Base-by-base conservation (phyloP, 2,888 invertebrate species). In the Pomacea canaliculata region DNA sequence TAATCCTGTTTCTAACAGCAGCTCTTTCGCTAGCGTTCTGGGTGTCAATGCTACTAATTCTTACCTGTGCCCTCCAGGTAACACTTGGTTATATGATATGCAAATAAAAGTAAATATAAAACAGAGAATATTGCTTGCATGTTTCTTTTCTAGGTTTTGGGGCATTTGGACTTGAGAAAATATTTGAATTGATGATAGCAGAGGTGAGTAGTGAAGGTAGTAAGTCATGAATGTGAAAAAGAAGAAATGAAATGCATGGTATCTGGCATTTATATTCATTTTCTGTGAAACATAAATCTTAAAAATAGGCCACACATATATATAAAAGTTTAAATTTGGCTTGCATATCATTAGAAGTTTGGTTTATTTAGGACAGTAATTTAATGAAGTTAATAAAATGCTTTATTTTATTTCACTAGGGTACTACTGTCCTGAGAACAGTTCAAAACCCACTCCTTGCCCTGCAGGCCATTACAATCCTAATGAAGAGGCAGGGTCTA, bases 51-150 rank as follows among this genome's bases (percentile, higher is more conserved):
- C 82, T 27, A 90, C 89, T 12, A 84, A 86, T 60, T 86, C 89
- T 12, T 90, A 88, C 77, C 83, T 85, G 0, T 90, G 89, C 80
- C 89, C 89, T 19, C 77, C 79, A 72, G 89, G 89, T 89, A 78
- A 63, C 13, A 48, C 37, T 56, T 56, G 51, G 51, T 7, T 10
- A 56, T 0, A 56, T 56, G 3, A 56, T 16, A 23, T 27, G 23
- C 23, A 37, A 12, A 27, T 12, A 27, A 2, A 65, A 16, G 56
- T n/a, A 70, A 37, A 37, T 37, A 37, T 37, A 37, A 37, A 37
- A 37, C 37, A 37, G 37, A 37, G 37, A 37, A 3, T 37, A 37
- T 10, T 73, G 63, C 63, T 46, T 73, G 49, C 16, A 63, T 12
- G 19, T 23, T 27, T 63, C 23, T 63, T 23, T 63, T 27, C 12